Percentiles rank a stretch among this genome's conserved stretches.
Evolutionary conservation across 2,113 vertebrate species (phyloP).

Genomic region (Solea senegalensis): DNA sequence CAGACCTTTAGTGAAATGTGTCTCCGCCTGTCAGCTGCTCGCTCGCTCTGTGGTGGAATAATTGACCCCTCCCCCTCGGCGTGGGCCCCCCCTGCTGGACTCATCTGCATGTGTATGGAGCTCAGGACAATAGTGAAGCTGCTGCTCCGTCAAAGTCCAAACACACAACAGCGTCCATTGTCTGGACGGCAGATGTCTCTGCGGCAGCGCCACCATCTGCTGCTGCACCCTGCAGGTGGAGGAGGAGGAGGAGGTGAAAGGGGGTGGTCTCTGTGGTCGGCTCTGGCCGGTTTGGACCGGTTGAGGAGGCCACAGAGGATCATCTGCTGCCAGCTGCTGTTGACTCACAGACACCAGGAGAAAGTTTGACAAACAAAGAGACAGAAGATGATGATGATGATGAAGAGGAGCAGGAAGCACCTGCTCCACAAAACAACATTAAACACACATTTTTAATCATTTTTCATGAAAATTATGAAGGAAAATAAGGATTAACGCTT

Average conservation of each 20-base stretch:
- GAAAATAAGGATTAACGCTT: too few relatives aligned
- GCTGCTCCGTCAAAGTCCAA: neutral
- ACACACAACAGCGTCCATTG: constrained; percentile 76
- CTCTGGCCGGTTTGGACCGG: constrained; percentile 42
- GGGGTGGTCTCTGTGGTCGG: constrained; percentile 1
- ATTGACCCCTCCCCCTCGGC: constrained; percentile 25
- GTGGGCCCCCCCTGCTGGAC: neutral
- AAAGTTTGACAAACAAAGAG: constrained; percentile 61
- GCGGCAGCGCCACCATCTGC: constrained; percentile 69
- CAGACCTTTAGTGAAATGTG: constrained; percentile 35
- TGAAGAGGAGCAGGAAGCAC: constrained; percentile 7
- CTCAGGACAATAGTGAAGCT: constrained; percentile 70
- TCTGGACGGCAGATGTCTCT: constrained; percentile 80
- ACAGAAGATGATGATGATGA: constrained; percentile 1
- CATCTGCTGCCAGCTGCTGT: constrained; percentile 73
- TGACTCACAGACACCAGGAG: constrained; percentile 56
- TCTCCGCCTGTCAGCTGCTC: constrained; percentile 64
- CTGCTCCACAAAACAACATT: too few relatives aligned
- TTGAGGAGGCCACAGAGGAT: constrained; percentile 35
- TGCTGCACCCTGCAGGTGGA: constrained; percentile 72
- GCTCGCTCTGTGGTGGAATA: neutral
- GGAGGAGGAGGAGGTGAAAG: constrained; percentile 28
- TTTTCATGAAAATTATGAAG: too few relatives aligned
- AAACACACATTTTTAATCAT: too few relatives aligned
- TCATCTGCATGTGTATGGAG: constrained; percentile 82